Percentiles rank a stretch among this genome's conserved stretches.
phyloP scores from a whole-genome alignment of 2,888 invertebrate species.

The Serrognathus titanus region DNA sequence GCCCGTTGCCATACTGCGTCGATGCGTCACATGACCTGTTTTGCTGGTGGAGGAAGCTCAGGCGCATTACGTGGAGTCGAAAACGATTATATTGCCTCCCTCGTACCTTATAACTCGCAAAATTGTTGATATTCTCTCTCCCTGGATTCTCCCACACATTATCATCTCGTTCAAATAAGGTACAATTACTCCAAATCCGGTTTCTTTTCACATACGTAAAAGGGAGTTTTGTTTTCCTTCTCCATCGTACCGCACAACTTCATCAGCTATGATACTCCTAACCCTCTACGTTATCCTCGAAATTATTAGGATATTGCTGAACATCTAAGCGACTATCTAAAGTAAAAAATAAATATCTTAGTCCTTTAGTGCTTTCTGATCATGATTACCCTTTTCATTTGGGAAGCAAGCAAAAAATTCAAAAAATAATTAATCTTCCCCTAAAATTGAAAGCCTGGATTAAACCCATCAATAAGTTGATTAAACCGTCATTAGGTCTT shows the following conservation, averaged over 20 bases:
- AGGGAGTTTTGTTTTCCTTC: not conserved
- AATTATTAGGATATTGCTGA: not conserved
- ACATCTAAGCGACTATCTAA: too few species aligned
- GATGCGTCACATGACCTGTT: constrained; percentile 47
- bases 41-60: constrained; percentile 34
- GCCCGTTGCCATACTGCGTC: constrained; percentile 45
- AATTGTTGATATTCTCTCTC: constrained; percentile 17
- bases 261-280: not conserved
- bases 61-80: constrained; percentile 24
- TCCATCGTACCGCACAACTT: too few species aligned
- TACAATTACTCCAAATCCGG: constrained; percentile 1
- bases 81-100: constrained; percentile 3
- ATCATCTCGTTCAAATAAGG: constrained; percentile 11
- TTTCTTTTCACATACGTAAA: not conserved
- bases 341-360: too few species aligned
- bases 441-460: too few species aligned
- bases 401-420: too few species aligned
- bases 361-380: too few species aligned
- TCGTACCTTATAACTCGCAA: constrained; percentile 8
- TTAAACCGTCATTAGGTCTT: too few species aligned
- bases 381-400: too few species aligned
- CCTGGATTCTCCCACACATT: constrained; percentile 2
- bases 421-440: too few species aligned
- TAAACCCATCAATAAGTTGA: too few species aligned
- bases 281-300: not conserved